Conservation (phyloP, 2,888 invertebrate species). For the Portevinia maculata region DNA sequence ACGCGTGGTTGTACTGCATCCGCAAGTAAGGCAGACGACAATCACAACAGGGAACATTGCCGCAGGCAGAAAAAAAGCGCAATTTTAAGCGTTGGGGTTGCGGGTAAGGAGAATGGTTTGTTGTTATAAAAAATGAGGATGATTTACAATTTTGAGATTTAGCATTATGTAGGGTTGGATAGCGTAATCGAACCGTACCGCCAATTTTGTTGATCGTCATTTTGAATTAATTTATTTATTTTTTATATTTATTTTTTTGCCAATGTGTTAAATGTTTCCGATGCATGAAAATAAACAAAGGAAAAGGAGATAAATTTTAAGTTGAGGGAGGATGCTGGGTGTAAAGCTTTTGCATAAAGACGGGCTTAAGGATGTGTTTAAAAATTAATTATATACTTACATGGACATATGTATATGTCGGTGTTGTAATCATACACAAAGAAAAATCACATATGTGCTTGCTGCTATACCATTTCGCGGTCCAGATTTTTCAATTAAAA, state of each 20-base stretch:
- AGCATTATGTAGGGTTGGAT: constrained; percentile 62
- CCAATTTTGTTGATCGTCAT: constrained; percentile 50
- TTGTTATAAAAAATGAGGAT: constrained; percentile 47
- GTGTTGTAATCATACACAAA: constrained; percentile 45
- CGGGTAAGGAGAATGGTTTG: constrained; percentile 32
- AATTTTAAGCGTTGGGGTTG: constrained; percentile 51
- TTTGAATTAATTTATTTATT: constrained; percentile 27
- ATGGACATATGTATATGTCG: constrained; percentile 70
- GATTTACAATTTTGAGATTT: constrained; percentile 58
- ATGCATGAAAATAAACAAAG: constrained; percentile 70
- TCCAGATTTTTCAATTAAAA: neutral
- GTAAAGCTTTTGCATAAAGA: constrained; percentile 29
- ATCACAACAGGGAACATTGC: constrained; percentile 26
- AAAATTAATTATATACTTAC: constrained; percentile 40
- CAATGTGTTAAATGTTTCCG: constrained; percentile 65
- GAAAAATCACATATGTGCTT: neutral
- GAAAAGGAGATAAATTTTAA: constrained; percentile 47
- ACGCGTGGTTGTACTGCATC: neutral
- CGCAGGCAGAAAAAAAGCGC: constrained; percentile 61
- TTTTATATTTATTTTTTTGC: constrained; percentile 38
- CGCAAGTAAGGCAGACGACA: constrained; percentile 15
- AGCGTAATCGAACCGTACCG: constrained; percentile 62
- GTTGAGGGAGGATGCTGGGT: neutral
- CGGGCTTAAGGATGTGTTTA: neutral
- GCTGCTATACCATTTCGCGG: constrained; percentile 41